A percentile compares a stretch with the other conserved stretches of the same genome.
These are phyloP conservation scores for Meteorus sp. DNA, from an alignment of 1,140 invertebrate genomes.

Conservation along the genomic window DNA sequence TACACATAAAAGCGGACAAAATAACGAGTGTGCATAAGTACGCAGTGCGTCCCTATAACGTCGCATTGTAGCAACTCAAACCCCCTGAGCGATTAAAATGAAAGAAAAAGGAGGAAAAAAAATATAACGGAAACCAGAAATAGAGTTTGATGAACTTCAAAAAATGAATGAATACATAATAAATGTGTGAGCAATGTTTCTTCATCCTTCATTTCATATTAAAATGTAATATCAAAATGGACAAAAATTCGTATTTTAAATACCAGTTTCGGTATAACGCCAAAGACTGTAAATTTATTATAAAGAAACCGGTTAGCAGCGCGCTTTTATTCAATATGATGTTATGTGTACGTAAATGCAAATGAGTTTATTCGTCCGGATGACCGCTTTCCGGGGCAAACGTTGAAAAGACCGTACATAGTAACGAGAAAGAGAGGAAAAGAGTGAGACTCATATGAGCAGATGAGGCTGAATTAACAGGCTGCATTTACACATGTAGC, in stretches of 20 bases:
- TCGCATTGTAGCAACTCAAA: constrained; percentile 4
- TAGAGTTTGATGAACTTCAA: too few species aligned
- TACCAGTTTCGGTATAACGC: constrained; percentile 4
- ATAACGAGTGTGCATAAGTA: too few species aligned
- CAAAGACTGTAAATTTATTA: constrained; percentile 7
- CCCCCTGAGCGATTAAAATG: too few species aligned
- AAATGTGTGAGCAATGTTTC: background rate
- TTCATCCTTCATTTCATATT: background rate
- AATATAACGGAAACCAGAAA: too few species aligned
- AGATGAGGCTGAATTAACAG: constrained; percentile 14
- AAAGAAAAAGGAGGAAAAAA: too few species aligned
- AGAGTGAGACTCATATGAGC: background rate
- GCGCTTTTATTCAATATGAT: constrained; percentile 15
- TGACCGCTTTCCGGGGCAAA: constrained; percentile 13
- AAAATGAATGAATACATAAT: background rate
- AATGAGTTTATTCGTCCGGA: constrained; percentile 19
- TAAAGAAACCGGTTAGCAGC: constrained; percentile 13
- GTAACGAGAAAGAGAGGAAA: too few species aligned
- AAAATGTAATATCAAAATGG: background rate
- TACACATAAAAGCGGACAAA: too few species aligned
- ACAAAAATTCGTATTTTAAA: constrained; percentile 6
- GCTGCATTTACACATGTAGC: constrained; percentile 9
- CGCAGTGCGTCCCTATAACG: background rate
- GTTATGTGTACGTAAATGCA: constrained; percentile 17
- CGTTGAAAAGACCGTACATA: constrained; percentile 2